Evolutionary conservation across 2,888 invertebrate genomes (phyloP).

Genomic region (Cerastis leucographa): DNA sequence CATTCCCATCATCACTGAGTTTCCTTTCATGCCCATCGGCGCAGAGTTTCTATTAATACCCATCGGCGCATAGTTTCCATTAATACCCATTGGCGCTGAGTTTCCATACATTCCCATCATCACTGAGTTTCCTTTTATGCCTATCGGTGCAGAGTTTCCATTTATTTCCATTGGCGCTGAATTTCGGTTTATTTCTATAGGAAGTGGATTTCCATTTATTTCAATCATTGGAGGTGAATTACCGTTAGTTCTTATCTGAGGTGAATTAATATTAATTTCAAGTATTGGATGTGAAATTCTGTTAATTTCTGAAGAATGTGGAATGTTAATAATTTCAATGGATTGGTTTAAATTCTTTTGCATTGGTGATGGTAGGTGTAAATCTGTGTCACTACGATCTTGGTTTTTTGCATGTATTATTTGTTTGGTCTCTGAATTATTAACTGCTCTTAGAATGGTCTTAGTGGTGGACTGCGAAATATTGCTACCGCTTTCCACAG

Average conservation of each 20-base stretch:
- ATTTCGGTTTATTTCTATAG: slow-evolving; percentile 24
- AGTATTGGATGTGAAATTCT: slow-evolving; percentile 40
- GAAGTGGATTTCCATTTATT: slow-evolving; percentile 38
- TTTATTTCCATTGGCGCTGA: not conserved
- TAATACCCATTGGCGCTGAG: fast-evolving
- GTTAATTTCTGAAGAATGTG: slow-evolving; percentile 22
- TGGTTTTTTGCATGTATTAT: not conserved
- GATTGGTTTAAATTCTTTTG: slow-evolving; percentile 6
- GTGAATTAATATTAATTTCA: slow-evolving; percentile 48
- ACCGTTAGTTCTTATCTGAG: slow-evolving; percentile 25
- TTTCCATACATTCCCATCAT: not conserved
- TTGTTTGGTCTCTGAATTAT: slow-evolving; percentile 25
- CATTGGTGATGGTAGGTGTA: slow-evolving; percentile 8
- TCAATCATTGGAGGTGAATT: slow-evolving; percentile 29
- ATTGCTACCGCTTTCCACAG: slow-evolving; percentile 29
- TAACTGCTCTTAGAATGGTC: slow-evolving; percentile 32
- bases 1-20: not conserved
- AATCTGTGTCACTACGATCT: not conserved
- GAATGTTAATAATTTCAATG: slow-evolving; percentile 2
- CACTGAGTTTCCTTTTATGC: not conserved
- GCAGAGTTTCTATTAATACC: not conserved
- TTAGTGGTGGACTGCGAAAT: slow-evolving; percentile 32
- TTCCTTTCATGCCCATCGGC: not conserved
- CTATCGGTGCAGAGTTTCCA: not conserved
- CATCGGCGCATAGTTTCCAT: not conserved